phyloP scores from a whole-genome alignment of 2,797 vertebrate species.

The Danionella dracula region DNA sequence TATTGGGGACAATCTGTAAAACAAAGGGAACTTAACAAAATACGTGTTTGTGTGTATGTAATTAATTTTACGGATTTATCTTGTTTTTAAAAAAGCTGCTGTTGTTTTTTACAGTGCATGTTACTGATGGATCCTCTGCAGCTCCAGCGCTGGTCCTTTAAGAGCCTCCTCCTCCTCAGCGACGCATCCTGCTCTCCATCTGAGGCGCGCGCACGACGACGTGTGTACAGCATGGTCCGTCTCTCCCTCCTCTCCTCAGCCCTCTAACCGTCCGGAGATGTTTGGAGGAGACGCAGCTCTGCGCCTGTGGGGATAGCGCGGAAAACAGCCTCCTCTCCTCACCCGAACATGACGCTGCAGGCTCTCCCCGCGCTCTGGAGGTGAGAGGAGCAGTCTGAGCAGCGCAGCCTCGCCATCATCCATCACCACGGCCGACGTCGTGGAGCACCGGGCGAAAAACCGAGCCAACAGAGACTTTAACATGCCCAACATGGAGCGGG shows the following conservation, averaged over 20 bases:
- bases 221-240: constrained; percentile 63
- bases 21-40: no score
- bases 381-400: constrained; percentile 39
- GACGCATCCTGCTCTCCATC: constrained; percentile 72
- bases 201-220: constrained; percentile 56
- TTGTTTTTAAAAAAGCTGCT: no score
- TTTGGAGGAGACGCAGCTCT: constrained; percentile 47
- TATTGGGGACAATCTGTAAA: no score
- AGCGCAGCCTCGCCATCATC: constrained; percentile 53
- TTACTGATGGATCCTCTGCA: no score
- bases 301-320: constrained; percentile 33
- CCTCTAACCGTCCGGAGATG: constrained; percentile 55
- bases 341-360: constrained; percentile 55
- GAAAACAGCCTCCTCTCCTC: constrained; percentile 51
- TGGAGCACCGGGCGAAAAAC: constrained; percentile 91
- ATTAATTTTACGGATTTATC: no score
- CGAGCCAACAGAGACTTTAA: constrained; percentile 84
- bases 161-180: constrained; percentile 71
- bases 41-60: no score
- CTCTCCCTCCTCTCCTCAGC: constrained; percentile 45
- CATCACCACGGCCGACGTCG: constrained; percentile 86
- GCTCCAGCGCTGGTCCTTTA: constrained; percentile 64
- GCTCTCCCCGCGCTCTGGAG: constrained; percentile 54
- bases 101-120: no score
- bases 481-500: constrained; percentile 90